Evolutionary conservation across 2,888 invertebrate genomes (phyloP).

Genomic region (Catotricha subobsoleta): DNA sequence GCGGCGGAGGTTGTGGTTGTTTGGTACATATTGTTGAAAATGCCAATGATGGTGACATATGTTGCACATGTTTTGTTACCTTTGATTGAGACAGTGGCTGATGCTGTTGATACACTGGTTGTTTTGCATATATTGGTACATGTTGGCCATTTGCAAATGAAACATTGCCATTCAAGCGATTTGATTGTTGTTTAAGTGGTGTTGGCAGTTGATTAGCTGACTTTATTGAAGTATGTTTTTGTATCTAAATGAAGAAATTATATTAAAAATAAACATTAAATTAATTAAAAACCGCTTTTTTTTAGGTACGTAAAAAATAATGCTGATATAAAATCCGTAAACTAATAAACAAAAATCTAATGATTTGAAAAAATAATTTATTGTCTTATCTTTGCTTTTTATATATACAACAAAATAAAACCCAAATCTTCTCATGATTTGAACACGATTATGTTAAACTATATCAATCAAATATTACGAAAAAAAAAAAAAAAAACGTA

Average conservation of each 20-base stretch:
- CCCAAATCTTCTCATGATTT: too few relatives aligned
- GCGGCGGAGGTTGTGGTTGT: slow-evolving; percentile 9
- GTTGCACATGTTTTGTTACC: slow-evolving; percentile 16
- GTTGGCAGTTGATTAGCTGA: slow-evolving; percentile 3
- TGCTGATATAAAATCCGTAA: neutral
- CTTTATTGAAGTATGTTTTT: slow-evolving; percentile 11
- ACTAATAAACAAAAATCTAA: too few relatives aligned
- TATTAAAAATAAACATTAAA: neutral
- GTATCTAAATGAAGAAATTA: slow-evolving; percentile 9
- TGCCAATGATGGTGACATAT: slow-evolving; percentile 9
- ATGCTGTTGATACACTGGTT: slow-evolving; percentile 11
- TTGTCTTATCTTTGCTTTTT: too few relatives aligned
- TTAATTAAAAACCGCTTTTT: neutral
- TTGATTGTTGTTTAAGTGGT: neutral
- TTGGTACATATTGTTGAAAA: neutral
- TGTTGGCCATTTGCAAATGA: neutral
- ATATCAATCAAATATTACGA: too few relatives aligned
- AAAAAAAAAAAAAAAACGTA: too few relatives aligned
- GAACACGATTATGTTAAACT: too few relatives aligned
- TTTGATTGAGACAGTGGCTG: slow-evolving; percentile 11
- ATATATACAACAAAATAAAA: too few relatives aligned
- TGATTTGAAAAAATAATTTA: too few relatives aligned
- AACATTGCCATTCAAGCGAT: neutral
- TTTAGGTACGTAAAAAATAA: neutral
- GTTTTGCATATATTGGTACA: neutral